Conservation (phyloP, 2,113 vertebrate species). For the Dolichotis patagonum region DNA sequence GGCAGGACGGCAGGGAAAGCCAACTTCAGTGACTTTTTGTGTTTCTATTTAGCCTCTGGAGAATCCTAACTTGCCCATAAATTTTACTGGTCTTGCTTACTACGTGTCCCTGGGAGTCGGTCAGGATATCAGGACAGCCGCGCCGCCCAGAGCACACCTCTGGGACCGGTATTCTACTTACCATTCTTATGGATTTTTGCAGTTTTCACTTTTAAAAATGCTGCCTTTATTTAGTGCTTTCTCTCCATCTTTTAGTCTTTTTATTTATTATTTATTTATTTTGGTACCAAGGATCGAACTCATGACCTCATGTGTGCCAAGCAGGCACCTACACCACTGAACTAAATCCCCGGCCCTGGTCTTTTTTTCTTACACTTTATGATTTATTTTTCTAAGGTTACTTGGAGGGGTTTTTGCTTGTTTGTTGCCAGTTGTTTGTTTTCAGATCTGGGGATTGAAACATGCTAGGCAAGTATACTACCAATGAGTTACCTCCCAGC, state of each 20-base stretch:
- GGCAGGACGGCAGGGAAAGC: not conserved
- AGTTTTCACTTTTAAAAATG: not conserved
- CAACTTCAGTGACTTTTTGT: not conserved
- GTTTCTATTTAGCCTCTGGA: constrained; percentile 18
- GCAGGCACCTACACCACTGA: too few relatives aligned
- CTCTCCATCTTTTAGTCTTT: not conserved
- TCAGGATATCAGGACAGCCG: not conserved
- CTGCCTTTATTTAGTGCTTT: not conserved
- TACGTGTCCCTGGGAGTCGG: not conserved
- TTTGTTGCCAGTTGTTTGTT: not conserved
- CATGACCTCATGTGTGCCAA: too few relatives aligned
- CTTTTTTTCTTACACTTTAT: not conserved
- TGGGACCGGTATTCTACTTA: not conserved
- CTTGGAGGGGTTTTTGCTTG: not conserved
- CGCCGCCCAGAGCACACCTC: not conserved
- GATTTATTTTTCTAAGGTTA: not conserved
- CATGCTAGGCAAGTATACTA: not conserved
- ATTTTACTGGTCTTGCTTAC: not conserved
- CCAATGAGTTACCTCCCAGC: too few relatives aligned
- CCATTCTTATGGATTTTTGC: not conserved
- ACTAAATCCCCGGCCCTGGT: too few relatives aligned
- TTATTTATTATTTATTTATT: not conserved
- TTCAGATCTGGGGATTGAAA: not conserved
- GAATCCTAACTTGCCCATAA: not conserved
- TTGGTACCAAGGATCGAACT: too few relatives aligned